phyloP scores from a whole-genome alignment of 2,888 invertebrate species.

The Rotaria macrura region DNA sequence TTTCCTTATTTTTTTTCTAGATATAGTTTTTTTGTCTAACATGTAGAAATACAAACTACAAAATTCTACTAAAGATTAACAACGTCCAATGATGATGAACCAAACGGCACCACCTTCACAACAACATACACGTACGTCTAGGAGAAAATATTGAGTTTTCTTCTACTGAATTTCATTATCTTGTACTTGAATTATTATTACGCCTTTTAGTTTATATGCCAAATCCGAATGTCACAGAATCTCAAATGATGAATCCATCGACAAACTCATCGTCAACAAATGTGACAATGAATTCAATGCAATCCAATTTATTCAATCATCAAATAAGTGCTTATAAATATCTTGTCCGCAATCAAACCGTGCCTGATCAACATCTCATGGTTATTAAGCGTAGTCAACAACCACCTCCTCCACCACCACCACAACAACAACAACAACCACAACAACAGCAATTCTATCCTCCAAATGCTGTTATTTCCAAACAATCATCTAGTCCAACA shows the following conservation, averaged over 20 bases:
- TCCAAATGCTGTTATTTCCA: not conserved
- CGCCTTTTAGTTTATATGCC: not conserved
- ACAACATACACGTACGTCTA: not conserved
- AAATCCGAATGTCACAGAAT: not conserved
- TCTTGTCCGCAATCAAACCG: not conserved
- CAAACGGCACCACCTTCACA: not conserved
- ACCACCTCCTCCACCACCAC: no score
- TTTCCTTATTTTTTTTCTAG: no score
- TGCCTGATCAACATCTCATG: not conserved
- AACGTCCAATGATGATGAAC: not conserved
- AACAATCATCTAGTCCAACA: not conserved
- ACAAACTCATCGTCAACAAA: not conserved
- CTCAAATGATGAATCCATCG: not conserved
- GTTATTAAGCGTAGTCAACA: not conserved
- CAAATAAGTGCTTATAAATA: conserved; percentile 9
- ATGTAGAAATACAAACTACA: not conserved
- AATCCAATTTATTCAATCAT: conserved; percentile 4
- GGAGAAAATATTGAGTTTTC: not conserved
- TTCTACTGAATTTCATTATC: no score
- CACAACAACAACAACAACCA: not conserved
- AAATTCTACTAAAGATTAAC: not conserved
- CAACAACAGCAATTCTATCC: not conserved
- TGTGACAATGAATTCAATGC: not conserved
- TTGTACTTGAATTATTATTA: no score
- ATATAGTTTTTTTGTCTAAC: not conserved